Base-by-base conservation (phyloP, 2,888 invertebrate species). In the Heliconius aoede region DNA sequence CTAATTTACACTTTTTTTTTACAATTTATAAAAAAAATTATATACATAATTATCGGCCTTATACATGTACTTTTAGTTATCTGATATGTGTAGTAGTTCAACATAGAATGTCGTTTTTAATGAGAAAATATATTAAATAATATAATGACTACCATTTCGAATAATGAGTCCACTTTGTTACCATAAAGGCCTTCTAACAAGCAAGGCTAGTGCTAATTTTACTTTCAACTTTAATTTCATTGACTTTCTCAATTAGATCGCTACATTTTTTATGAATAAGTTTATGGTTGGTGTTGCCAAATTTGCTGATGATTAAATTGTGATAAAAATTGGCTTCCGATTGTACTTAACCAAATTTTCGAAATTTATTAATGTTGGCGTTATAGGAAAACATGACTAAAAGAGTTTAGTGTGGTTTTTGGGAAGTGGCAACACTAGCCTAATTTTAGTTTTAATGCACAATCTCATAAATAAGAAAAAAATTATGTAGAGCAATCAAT, bases 121-220 rank as follows among this genome's bases (percentile, higher is more conserved):
- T 68, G 11, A 26, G 21, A 28, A 9, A 21, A 30, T 36, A 64
- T 64, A 36, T 64, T 13, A 36, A n/a, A n/a, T 64, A 64, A 65
- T 65, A 65, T 40, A 36, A 36, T 36, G 65, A 65, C 65, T 65
- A 65, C 65, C 36, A 65, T 40, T 65, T 65, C 36, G 65, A 69
- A 55, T 55, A 55, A 4, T n/a, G 13, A 69, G 32, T 69, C 28
- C 68, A 28, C 68, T 68, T 69, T 69, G 69, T 69, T 69, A 69
- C 69, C 69, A 69, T 55, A 32, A 69, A 69, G 30, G 69, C 69
- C 69, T 69, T 65, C 65, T 69, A 32, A 69, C n/a, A 30, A 69
- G 51, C 11, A 69, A 69, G 69, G 69, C 69, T 69, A 69, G 69
- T 69, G 69, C 69, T 69, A 69, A 69, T 69, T 55, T 69, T 55